These are phyloP conservation scores for Myzus persicae DNA, from an alignment of 1,140 invertebrate species.

Conservation along the genomic window DNA sequence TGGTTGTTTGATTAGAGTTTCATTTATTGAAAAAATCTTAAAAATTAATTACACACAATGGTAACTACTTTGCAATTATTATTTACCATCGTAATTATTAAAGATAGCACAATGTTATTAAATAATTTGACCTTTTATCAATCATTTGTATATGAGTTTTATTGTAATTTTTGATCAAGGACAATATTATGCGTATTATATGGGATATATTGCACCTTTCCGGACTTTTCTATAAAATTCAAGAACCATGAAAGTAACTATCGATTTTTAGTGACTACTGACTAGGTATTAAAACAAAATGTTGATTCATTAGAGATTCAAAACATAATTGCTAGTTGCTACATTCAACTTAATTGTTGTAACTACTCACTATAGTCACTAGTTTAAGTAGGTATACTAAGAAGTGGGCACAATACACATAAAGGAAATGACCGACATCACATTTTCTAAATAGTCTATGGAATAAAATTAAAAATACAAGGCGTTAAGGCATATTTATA, in stretches of 20 bases:
- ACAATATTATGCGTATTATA: not conserved
- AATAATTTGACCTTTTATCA: slow-evolving; percentile 4
- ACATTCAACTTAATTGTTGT: no score
- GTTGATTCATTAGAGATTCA: not conserved
- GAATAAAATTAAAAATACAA: not conserved
- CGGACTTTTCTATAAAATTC: not conserved
- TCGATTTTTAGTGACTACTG: not conserved
- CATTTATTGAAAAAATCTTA: not conserved
- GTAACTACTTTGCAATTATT: not conserved
- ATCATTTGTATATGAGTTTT: not conserved
- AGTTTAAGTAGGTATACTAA: no score
- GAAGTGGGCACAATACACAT: not conserved
- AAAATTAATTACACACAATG: not conserved
- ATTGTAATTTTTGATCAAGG: slow-evolving; percentile 12
- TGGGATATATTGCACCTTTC: not conserved
- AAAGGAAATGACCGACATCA: not conserved
- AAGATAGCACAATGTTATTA: not conserved
- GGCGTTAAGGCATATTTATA: not conserved
- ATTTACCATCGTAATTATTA: not conserved
- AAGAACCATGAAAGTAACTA: not conserved
- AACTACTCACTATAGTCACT: no score
- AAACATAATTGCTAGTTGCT: no score
- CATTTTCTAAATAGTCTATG: not conserved
- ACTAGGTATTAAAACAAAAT: not conserved
- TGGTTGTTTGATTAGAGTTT: not conserved